A percentile compares a stretch with the other conserved stretches of the same genome.
phyloP scores from a whole-genome alignment of 2,113 vertebrate genomes.

The Atractosteus spatula region DNA sequence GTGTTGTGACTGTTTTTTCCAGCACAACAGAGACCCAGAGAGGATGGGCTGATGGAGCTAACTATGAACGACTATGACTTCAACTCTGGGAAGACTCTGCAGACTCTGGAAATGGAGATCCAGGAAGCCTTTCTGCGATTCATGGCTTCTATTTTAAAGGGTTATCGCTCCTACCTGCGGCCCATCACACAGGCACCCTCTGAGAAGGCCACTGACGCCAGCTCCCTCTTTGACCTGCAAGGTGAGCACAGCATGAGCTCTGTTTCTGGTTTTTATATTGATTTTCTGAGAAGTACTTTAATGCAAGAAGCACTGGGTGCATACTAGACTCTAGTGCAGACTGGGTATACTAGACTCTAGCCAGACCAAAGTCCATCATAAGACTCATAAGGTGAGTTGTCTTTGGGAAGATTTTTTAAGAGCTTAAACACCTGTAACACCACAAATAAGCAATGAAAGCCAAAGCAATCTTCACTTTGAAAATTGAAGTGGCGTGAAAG shows the following conservation, averaged over 20 bases:
- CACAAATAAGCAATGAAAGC: too few species aligned
- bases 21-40: constrained; percentile 87
- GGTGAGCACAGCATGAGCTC: constrained; percentile 54
- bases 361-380: too few species aligned
- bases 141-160: constrained; percentile 96
- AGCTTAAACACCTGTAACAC: too few species aligned
- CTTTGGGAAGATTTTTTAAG: too few species aligned
- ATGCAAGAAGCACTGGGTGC: too few species aligned
- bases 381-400: too few species aligned
- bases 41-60: constrained; percentile 85
- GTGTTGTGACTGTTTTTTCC: constrained; percentile 38
- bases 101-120: constrained; percentile 92
- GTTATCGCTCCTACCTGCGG: constrained; percentile 88
- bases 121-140: constrained; percentile 95
- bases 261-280: too few species aligned
- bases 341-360: too few species aligned
- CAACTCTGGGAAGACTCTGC: constrained; percentile 81
- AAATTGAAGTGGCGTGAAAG: too few species aligned
- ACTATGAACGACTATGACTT: constrained; percentile 85
- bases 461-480: too few species aligned
- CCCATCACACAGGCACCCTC: constrained; percentile 96
- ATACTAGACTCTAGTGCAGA: too few species aligned
- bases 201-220: constrained; percentile 93
- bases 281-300: too few species aligned
- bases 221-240: constrained; percentile 93